Conservation (phyloP, 2,113 vertebrate species). For the Dasypus novemcinctus region DNA sequence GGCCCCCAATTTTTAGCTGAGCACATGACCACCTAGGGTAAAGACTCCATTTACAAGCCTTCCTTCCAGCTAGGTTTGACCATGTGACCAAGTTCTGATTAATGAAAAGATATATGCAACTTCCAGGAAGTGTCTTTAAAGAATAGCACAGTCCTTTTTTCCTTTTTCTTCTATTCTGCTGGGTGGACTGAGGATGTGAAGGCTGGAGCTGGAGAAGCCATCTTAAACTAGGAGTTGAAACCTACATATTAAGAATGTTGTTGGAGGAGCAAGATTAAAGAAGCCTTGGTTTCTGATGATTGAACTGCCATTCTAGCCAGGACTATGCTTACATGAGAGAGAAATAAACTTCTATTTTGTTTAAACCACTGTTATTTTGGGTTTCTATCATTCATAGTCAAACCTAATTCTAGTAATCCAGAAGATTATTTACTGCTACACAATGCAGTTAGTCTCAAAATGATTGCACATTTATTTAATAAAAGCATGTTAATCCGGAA, state of each 20-base stretch:
- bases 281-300: not conserved
- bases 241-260: not conserved
- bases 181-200: not conserved
- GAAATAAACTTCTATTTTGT: constrained; percentile 39
- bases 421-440: constrained; percentile 37
- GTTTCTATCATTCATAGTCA: constrained; percentile 55
- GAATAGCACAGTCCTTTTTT: not conserved
- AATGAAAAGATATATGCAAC: not conserved
- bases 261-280: not conserved
- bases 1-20: not conserved
- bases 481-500: constrained; percentile 60
- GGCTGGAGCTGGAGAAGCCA: not conserved
- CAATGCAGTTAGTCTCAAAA: constrained; percentile 63
- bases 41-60: not conserved
- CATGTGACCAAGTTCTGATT: not conserved
- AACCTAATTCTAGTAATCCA: constrained; percentile 60
- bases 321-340: not conserved
- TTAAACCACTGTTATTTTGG: constrained; percentile 34
- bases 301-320: not conserved
- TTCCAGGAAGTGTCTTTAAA: not conserved
- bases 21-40: not conserved
- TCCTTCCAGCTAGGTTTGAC: not conserved
- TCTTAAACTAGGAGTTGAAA: not conserved
- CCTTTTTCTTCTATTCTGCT: not conserved
- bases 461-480: constrained; percentile 61